A percentile compares a stretch with the other conserved stretches of the same genome.
Conservation (phyloP, 2,888 invertebrate species). For the Diadegma fenestrale region DNA sequence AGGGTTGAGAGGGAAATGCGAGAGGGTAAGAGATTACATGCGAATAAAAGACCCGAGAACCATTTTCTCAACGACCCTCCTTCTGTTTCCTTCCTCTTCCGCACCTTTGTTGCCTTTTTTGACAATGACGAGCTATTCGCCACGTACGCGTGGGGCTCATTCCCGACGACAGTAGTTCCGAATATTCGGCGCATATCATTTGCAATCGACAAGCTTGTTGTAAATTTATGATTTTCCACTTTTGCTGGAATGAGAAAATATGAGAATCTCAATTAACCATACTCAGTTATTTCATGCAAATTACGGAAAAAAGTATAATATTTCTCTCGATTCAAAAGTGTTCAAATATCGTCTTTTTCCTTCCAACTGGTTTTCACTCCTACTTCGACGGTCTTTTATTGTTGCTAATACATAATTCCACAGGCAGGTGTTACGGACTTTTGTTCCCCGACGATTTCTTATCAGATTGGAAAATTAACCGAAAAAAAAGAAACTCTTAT, state of each 20-base stretch:
- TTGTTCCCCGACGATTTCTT: neutral
- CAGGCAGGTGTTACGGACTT: neutral
- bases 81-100: neutral
- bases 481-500: slow-evolving; percentile 20
- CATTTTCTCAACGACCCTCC: slow-evolving; percentile 30
- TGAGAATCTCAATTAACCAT: too few species aligned
- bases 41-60: slow-evolving; percentile 21
- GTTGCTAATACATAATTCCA: neutral
- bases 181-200: neutral
- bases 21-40: slow-evolving; percentile 25
- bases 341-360: neutral
- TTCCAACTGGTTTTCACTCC: neutral
- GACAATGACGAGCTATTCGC: slow-evolving; percentile 25
- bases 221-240: neutral
- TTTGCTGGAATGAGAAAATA: neutral
- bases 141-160: neutral
- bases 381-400: neutral
- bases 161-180: neutral
- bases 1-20: slow-evolving; percentile 9
- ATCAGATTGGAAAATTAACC: slow-evolving; percentile 15
- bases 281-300: too few species aligned
- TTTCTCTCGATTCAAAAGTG: neutral
- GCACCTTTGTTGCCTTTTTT: neutral
- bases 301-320: neutral
- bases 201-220: neutral